Percentiles rank a stretch among this genome's conserved stretches.
Evolutionary conservation across 2,888 invertebrate species (phyloP).

Genomic region (Drosophila longiperda): DNA sequence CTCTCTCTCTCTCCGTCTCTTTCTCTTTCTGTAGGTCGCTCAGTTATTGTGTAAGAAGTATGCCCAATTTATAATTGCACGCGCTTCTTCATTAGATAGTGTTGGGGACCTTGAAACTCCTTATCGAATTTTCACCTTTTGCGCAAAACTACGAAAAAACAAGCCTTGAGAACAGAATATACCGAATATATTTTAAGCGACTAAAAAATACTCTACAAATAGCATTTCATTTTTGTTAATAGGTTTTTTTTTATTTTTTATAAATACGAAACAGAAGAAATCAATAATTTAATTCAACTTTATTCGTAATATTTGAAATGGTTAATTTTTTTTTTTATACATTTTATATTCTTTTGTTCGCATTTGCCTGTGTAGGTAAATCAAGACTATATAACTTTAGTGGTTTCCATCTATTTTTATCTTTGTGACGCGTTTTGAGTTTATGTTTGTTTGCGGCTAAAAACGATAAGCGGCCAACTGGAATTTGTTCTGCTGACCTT

Average conservation of each 20-base stretch:
- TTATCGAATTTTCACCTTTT: conserved; percentile 83
- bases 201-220: conserved; percentile 19
- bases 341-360: too few relatives aligned
- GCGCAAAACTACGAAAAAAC: conserved; percentile 66
- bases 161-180: conserved; percentile 38
- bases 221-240: neutral
- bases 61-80: conserved; percentile 37
- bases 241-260: neutral
- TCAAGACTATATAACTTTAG: conserved; percentile 4
- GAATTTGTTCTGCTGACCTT: conserved; percentile 82
- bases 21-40: neutral
- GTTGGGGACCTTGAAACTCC: conserved; percentile 76
- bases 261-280: neutral
- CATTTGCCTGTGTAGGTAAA: neutral
- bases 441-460: conserved; percentile 41
- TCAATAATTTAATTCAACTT: neutral
- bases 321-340: neutral
- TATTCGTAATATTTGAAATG: neutral
- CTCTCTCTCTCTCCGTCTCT: neutral
- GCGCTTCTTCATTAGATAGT: conserved; percentile 40
- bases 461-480: conserved; percentile 67
- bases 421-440: conserved; percentile 53
- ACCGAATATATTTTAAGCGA: neutral
- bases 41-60: conserved; percentile 48
- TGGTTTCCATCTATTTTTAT: conserved; percentile 53